These are phyloP conservation scores for Corynorhinus townsendii DNA, from an alignment of 2,113 vertebrate genomes.

Conservation along the genomic window DNA sequence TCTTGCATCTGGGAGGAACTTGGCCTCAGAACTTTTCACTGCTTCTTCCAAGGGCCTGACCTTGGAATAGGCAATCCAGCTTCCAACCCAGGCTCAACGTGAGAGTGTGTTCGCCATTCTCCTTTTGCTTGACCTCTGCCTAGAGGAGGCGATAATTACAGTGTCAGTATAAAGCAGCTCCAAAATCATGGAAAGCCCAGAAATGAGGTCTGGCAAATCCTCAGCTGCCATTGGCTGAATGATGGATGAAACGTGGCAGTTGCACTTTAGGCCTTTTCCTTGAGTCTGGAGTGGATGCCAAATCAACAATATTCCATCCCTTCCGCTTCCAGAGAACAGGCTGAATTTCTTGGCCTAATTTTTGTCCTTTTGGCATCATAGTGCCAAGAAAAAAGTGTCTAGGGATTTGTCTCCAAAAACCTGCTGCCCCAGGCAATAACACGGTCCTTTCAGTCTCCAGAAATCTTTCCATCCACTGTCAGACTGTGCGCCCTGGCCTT, in stretches of 20 bases:
- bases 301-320: slow-evolving; percentile 17
- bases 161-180: not conserved
- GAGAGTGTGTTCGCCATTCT: not conserved
- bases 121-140: not conserved
- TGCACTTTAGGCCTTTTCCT: slow-evolving; percentile 20
- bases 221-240: not conserved
- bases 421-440: not conserved
- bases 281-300: slow-evolving; percentile 23
- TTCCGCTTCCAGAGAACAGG: slow-evolving; percentile 6
- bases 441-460: not conserved
- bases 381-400: not conserved
- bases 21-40: not conserved
- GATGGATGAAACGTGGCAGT: not conserved
- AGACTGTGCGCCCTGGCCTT: not conserved
- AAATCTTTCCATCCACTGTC: not conserved
- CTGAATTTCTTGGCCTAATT: not conserved
- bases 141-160: not conserved
- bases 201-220: not conserved
- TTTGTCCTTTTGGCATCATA: not conserved
- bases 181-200: not conserved
- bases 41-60: not conserved
- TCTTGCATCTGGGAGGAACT: not conserved
- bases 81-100: not conserved
- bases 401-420: not conserved
- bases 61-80: not conserved